Evolutionary conservation across 2,888 invertebrate species (phyloP).

Genomic region (Notodonta ziczac): DNA sequence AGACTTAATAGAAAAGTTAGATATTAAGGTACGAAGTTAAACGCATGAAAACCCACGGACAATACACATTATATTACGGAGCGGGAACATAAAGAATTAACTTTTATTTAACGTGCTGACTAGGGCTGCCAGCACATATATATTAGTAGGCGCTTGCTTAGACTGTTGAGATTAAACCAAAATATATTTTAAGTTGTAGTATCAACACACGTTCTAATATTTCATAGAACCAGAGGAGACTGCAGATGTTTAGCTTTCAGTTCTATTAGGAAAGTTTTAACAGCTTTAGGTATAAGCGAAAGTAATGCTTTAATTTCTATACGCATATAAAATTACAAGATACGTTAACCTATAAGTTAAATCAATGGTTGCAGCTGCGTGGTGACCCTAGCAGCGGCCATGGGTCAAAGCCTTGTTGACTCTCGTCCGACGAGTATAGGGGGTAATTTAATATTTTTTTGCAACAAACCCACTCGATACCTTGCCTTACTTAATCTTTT

Average conservation of each 20-base stretch:
- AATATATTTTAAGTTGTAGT: no score
- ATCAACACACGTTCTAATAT: no score
- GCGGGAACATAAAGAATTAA: not conserved
- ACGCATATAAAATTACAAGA: no score
- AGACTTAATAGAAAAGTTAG: constrained; percentile 1
- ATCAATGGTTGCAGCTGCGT: not conserved
- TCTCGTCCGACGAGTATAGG: not conserved
- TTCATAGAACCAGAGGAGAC: no score
- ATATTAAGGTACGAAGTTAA: constrained; percentile 3
- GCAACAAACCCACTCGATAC: not conserved
- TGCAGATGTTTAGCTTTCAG: no score
- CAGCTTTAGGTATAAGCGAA: no score
- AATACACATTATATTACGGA: constrained; percentile 1
- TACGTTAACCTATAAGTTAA: not conserved
- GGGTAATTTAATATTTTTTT: constrained; percentile 3
- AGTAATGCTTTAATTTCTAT: no score
- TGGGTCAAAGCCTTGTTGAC: not conserved
- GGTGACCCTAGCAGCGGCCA: not conserved
- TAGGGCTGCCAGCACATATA: not conserved
- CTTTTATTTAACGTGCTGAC: constrained; percentile 1
- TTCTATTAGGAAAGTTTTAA: no score
- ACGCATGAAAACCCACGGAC: not conserved
- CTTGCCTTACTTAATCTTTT: constrained; percentile 1
- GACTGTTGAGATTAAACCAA: no score
- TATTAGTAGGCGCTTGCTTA: no score